Conservation (phyloP, 2,797 vertebrate species). For the Diglossa cyanea region DNA sequence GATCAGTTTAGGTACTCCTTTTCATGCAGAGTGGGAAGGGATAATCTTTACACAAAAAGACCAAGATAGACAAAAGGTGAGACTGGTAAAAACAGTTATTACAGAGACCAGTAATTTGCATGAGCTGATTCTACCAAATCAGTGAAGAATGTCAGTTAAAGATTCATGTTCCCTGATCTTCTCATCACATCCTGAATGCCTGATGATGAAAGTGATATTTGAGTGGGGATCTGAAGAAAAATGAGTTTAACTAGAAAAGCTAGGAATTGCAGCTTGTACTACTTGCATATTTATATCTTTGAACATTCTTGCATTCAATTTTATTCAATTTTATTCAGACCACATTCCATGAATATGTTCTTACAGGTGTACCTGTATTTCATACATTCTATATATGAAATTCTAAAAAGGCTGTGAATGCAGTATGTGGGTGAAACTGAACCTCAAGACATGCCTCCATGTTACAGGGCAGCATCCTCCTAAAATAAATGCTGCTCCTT, state of each 20-base stretch:
- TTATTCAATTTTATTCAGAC: not conserved
- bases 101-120: not conserved
- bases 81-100: not conserved
- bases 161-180: conserved; percentile 23
- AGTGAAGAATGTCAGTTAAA: conserved; percentile 29
- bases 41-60: not conserved
- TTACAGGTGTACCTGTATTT: not conserved
- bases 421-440: not conserved
- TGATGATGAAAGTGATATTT: conserved; percentile 38
- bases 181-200: not conserved
- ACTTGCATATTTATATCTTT: conserved; percentile 7
- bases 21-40: not conserved
- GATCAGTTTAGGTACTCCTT: not conserved
- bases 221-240: conserved; percentile 23
- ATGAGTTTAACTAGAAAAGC: conserved; percentile 13
- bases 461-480: not conserved
- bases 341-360: not conserved
- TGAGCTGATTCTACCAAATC: not conserved
- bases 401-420: not conserved
- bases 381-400: not conserved
- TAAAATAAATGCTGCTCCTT: not conserved
- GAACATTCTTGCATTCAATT: not conserved
- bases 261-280: not conserved
- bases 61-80: not conserved
- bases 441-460: not conserved